Conservation (phyloP, 2,888 invertebrate genomes). For the Chrysopilus asiliformis region DNA sequence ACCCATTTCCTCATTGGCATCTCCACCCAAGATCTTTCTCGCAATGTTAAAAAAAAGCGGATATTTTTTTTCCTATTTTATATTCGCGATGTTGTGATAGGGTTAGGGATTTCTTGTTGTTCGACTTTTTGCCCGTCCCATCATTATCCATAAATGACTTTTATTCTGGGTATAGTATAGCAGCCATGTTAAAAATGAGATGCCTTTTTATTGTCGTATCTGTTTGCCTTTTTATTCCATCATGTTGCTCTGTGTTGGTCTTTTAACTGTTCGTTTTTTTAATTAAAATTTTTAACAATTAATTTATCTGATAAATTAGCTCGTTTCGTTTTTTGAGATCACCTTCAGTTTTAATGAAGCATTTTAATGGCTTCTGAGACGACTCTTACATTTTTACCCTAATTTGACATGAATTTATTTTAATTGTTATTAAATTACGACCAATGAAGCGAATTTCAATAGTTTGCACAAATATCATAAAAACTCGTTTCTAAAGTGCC, state of each 20-base stretch:
- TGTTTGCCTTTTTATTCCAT: slow-evolving; percentile 2
- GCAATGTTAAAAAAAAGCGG: background rate
- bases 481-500: too few species aligned
- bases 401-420: background rate
- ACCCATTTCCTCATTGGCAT: background rate
- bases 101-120: background rate
- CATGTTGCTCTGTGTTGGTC: slow-evolving; percentile 1
- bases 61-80: background rate
- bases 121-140: background rate
- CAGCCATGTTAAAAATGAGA: slow-evolving; percentile 8
- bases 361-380: slow-evolving; percentile 8
- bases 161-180: background rate
- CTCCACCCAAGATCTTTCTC: background rate
- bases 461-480: too few species aligned
- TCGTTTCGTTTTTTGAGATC: slow-evolving; percentile 10
- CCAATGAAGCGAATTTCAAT: too few species aligned
- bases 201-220: slow-evolving; percentile 9
- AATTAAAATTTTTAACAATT: slow-evolving; percentile 14
- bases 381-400: too few species aligned
- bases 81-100: too few species aligned
- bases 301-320: slow-evolving; percentile 16
- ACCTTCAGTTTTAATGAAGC: slow-evolving; percentile 13
- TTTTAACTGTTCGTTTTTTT: too few species aligned
- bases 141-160: background rate
- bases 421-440: too few species aligned